Evolutionary conservation across 2,113 vertebrate species (phyloP).

Genomic region (Lepus europaeus): DNA sequence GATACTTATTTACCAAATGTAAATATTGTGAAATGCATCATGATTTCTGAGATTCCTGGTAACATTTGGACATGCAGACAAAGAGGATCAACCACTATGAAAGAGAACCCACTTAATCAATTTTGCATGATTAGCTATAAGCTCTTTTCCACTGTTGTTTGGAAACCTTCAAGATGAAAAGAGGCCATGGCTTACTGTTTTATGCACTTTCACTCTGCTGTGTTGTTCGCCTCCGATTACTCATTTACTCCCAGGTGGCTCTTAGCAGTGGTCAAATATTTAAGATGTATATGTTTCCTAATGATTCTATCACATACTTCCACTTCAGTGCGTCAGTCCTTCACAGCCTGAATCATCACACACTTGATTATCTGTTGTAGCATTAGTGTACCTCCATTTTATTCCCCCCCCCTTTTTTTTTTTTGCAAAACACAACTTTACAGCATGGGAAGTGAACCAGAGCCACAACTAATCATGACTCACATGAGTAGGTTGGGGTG

Average conservation of each 20-base stretch:
- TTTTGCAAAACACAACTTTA: conserved; percentile 31
- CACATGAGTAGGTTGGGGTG: background rate
- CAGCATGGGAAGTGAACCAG: background rate
- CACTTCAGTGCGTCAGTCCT: background rate
- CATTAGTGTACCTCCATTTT: background rate
- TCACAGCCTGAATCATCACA: background rate
- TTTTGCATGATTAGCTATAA: conserved; percentile 25
- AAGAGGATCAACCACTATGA: background rate
- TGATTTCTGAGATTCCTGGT: conserved; percentile 35
- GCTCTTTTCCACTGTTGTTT: conserved; percentile 15
- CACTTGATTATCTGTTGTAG: background rate
- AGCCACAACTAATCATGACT: background rate
- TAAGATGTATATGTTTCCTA: conserved; percentile 61
- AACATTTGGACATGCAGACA: conserved; percentile 9
- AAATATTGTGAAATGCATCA: conserved; percentile 51
- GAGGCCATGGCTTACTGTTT: background rate
- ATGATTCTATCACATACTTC: background rate
- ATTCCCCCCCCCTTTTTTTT: background rate
- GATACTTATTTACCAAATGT: conserved; percentile 72
- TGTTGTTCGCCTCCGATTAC: conserved; percentile 36
- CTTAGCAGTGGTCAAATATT: conserved; percentile 42
- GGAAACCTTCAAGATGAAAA: conserved; percentile 43
- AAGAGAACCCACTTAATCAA: conserved; percentile 48
- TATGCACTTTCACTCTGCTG: background rate
- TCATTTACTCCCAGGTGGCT: conserved; percentile 53